Conservation (phyloP, 2,888 invertebrate genomes). For the Sphaerophoria taeniata region DNA sequence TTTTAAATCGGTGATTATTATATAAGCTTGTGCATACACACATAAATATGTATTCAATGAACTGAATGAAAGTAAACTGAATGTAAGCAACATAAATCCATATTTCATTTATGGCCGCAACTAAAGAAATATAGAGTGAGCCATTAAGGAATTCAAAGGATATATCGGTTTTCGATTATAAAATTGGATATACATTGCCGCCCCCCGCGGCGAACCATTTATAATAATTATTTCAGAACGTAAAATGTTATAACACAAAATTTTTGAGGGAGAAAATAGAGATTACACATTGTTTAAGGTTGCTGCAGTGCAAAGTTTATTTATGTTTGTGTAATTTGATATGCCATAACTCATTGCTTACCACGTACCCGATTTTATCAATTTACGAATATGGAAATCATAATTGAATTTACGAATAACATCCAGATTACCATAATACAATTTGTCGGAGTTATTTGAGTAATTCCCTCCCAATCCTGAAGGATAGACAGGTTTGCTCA, state of each 20-base stretch:
- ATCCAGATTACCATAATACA: neutral
- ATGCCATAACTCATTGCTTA: slow-evolving; percentile 61
- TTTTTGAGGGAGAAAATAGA: too few species aligned
- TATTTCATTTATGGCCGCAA: too few species aligned
- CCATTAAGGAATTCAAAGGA: slow-evolving; percentile 68
- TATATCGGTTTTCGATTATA: slow-evolving; percentile 71
- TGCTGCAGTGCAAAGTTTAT: slow-evolving; percentile 55
- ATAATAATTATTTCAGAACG: slow-evolving; percentile 47
- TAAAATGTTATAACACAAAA: too few species aligned
- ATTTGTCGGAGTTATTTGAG: neutral
- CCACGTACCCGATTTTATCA: slow-evolving; percentile 49
- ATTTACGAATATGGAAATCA: slow-evolving; percentile 70
- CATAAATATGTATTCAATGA: too few species aligned
- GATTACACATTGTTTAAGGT: neutral
- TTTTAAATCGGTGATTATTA: too few species aligned
- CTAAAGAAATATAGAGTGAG: neutral
- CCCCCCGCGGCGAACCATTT: slow-evolving; percentile 52
- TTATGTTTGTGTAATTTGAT: slow-evolving; percentile 59
- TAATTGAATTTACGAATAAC: slow-evolving; percentile 63
- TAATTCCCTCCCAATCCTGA: neutral
- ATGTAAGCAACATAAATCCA: too few species aligned
- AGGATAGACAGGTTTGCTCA: too few species aligned
- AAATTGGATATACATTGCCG: slow-evolving; percentile 34
- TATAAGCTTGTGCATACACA: too few species aligned
- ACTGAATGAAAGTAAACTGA: too few species aligned